Conservation (phyloP, 92 coral and sea anemone genomes). For the Heliopora coerulea region DNA sequence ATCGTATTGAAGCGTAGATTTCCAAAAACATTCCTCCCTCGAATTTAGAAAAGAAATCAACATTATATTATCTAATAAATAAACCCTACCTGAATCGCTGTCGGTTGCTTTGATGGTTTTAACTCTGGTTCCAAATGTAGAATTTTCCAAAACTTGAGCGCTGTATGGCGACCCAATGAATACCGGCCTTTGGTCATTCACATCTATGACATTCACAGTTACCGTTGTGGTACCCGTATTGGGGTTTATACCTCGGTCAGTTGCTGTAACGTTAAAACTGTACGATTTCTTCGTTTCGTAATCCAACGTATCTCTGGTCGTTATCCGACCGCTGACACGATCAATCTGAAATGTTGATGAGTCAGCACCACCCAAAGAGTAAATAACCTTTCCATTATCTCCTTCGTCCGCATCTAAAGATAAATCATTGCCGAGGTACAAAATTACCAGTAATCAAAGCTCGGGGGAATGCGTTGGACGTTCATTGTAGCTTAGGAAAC, state of each 20-base stretch:
- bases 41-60: no score
- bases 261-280: constrained; percentile 65
- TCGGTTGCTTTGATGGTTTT: constrained; percentile 66
- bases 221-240: constrained; percentile 54
- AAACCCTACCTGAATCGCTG: constrained; percentile 56
- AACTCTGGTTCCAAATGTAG: constrained; percentile 50
- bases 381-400: constrained; percentile 56
- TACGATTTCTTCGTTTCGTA: constrained; percentile 65
- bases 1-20: no score
- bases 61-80: no score
- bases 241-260: constrained; percentile 69
- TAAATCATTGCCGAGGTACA: no score
- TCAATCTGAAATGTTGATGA: constrained; percentile 49
- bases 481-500: no score
- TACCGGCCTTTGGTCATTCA: constrained; percentile 67
- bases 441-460: no score
- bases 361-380: constrained; percentile 58
- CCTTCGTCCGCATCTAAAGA: constrained; percentile 79
- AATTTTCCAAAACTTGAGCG: constrained; percentile 54
- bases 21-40: no score
- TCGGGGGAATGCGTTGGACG: no score
- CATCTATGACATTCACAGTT: constrained; percentile 59
- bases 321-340: constrained; percentile 55
- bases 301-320: constrained; percentile 52
- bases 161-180: constrained; percentile 68